A percentile compares a stretch with the other conserved stretches of the same genome.
Evolutionary conservation across 1,140 invertebrate species (phyloP).

Genomic region (Papilio dardanus): DNA sequence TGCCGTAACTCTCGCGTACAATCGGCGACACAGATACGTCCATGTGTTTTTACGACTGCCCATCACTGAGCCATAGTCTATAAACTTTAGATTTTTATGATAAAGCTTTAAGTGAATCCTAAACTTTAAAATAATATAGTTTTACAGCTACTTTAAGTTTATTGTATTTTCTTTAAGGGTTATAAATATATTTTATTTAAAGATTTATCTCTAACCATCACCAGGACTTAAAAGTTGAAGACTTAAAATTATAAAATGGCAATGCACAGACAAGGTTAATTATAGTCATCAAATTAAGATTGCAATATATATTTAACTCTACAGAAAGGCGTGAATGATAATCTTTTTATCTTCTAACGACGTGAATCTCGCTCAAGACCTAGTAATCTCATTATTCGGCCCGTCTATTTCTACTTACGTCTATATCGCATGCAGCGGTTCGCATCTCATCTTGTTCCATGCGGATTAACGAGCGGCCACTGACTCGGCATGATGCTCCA

Average conservation of each 20-base stretch:
- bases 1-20: constrained; percentile 34
- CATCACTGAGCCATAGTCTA: constrained; percentile 8
- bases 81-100: constrained; percentile 25
- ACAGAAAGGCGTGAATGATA: not conserved
- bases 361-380: not conserved
- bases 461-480: constrained; percentile 27
- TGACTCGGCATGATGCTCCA: constrained; percentile 32
- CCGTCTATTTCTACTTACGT: constrained; percentile 1
- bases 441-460: constrained; percentile 28
- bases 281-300: too few relatives aligned
- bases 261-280: too few relatives aligned
- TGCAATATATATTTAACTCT: not conserved
- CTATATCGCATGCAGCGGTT: constrained; percentile 13
- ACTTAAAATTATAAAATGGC: too few relatives aligned
- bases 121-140: constrained; percentile 19
- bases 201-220: not conserved
- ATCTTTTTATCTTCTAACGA: not conserved
- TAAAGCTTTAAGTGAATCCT: constrained; percentile 12
- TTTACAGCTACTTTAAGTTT: not conserved
- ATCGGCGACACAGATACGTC: constrained; percentile 30
- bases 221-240: not conserved
- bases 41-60: constrained; percentile 28
- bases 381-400: constrained; percentile 1
- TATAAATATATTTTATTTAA: not conserved
- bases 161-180: not conserved